phyloP scores from a whole-genome alignment of 2,113 vertebrate genomes.

The Apodemus sylvaticus region DNA sequence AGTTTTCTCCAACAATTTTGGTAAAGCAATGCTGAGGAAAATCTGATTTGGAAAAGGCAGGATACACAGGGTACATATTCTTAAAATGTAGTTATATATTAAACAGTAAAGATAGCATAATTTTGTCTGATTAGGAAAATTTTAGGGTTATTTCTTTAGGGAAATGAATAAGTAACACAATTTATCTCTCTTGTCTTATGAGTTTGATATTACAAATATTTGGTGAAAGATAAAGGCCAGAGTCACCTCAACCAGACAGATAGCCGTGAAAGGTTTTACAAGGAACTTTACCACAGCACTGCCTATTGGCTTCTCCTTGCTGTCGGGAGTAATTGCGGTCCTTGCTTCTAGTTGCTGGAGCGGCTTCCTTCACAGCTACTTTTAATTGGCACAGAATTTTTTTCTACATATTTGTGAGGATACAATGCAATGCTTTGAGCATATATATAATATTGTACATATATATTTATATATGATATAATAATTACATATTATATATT shows the following conservation, averaged over 20 bases:
- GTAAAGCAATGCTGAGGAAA: background rate
- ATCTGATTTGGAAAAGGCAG: background rate
- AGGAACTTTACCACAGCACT: background rate
- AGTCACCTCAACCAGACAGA: background rate
- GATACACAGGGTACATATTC: background rate
- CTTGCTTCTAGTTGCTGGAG: background rate
- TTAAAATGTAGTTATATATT: background rate
- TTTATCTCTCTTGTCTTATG: conserved; percentile 30
- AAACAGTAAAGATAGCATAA: conserved; percentile 1
- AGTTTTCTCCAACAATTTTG: conserved; percentile 2
- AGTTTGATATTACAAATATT: background rate
- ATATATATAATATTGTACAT: background rate
- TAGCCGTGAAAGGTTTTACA: background rate
- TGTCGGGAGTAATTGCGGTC: background rate
- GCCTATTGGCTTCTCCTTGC: background rate
- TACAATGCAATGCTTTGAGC: background rate
- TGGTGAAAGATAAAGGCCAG: background rate
- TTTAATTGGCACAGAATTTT: background rate
- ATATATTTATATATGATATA: no score
- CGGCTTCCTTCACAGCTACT: background rate
- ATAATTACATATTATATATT: background rate
- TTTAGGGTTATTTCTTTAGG: background rate
- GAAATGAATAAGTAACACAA: conserved; percentile 6
- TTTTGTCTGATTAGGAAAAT: conserved; percentile 26
- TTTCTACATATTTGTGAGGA: background rate